Percentiles rank a stretch among this genome's conserved stretches.
Evolutionary conservation across 2,888 invertebrate genomes (phyloP).

Genomic region (Philonicus albiceps): DNA sequence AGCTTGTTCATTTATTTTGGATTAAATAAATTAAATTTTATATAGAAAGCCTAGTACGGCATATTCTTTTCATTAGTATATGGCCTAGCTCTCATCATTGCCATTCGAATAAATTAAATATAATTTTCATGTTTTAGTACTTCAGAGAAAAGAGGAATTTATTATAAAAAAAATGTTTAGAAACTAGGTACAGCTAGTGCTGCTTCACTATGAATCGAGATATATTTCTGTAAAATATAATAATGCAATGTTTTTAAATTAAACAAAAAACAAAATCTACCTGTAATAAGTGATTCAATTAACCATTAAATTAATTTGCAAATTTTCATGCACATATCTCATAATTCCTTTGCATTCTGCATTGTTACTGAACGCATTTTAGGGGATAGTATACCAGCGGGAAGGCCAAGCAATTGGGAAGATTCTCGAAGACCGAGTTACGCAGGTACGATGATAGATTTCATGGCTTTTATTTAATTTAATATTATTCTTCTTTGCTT

Average conservation of each 20-base stretch:
- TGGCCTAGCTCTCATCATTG: no score
- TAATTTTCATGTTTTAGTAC: no score
- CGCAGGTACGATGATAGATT: constrained; percentile 67
- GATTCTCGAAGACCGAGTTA: constrained; percentile 75
- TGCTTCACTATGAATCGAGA: no score
- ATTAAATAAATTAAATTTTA: no score
- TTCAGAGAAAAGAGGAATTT: no score
- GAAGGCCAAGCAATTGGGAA: constrained; percentile 86
- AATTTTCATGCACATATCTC: constrained; percentile 11
- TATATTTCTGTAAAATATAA: no score
- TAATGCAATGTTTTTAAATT: neutral
- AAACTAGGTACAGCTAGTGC: neutral
- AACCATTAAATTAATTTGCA: neutral
- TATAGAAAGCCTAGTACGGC: no score
- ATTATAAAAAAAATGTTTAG: neutral
- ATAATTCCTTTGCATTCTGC: constrained; percentile 40
- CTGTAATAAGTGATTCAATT: constrained; percentile 2
- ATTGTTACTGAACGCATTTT: constrained; percentile 45
- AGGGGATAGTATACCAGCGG: constrained; percentile 73
- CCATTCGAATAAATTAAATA: no score
- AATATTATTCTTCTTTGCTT: constrained; percentile 1
- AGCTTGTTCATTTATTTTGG: no score
- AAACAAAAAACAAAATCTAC: neutral
- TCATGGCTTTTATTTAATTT: neutral
- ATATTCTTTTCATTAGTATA: no score